These are phyloP conservation scores for Hirtodrosophila histrioides DNA, from an alignment of 2,888 invertebrate genomes.

Conservation along the genomic window DNA sequence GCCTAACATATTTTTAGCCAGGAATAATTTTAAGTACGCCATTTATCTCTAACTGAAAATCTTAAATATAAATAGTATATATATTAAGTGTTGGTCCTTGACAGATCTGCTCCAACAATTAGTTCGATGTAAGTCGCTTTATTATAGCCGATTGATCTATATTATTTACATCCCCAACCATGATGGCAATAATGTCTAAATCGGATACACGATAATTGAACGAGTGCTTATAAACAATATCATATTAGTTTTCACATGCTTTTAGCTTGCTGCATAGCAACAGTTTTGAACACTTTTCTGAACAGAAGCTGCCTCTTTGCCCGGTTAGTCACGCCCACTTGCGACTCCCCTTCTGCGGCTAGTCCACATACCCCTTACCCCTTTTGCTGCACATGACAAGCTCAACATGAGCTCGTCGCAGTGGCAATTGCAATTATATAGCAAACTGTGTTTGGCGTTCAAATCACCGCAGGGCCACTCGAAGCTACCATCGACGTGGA, in stretches of 20 bases:
- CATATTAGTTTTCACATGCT: constrained; percentile 1
- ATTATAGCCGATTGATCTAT: too few species aligned
- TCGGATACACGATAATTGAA: too few species aligned
- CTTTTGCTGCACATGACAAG: constrained; percentile 54
- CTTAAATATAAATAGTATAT: too few species aligned
- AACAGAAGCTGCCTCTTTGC: constrained; percentile 12
- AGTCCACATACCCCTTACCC: neutral
- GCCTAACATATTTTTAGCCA: too few species aligned
- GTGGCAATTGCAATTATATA: constrained; percentile 68
- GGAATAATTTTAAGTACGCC: too few species aligned
- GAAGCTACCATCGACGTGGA: constrained; percentile 40
- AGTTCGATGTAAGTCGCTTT: too few species aligned
- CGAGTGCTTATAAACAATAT: too few species aligned
- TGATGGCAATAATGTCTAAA: too few species aligned
- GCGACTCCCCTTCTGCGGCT: neutral
- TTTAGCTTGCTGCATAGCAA: constrained; percentile 10
- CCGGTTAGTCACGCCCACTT: constrained; percentile 8
- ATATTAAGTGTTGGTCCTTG: too few species aligned
- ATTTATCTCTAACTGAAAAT: too few species aligned
- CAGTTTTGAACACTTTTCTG: constrained; percentile 19
- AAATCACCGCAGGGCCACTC: constrained; percentile 68
- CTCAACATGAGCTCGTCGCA: constrained; percentile 49
- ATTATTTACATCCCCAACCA: too few species aligned
- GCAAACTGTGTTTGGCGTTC: constrained; percentile 65
- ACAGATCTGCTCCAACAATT: too few species aligned